phyloP scores from a whole-genome alignment of 1,140 invertebrate species.

The Calephelis nemesis region DNA sequence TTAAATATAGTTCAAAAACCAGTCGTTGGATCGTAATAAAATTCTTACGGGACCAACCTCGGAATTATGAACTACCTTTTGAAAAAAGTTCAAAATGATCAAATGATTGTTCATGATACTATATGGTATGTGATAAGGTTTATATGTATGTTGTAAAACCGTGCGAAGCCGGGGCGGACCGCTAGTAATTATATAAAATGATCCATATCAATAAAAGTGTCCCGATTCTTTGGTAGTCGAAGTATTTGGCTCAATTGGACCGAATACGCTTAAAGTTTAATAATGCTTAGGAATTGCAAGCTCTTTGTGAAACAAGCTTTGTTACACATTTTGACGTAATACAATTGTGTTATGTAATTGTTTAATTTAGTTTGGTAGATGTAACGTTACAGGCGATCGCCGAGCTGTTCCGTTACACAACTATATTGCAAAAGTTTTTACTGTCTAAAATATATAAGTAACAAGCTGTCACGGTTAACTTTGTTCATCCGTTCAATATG shows the following conservation, averaged over 20 bases:
- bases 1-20: too few species aligned
- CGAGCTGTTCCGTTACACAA: slow-evolving; percentile 34
- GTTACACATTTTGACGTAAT: slow-evolving; percentile 31
- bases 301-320: slow-evolving; percentile 17
- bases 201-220: too few species aligned
- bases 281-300: background rate
- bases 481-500: too few species aligned
- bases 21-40: too few species aligned
- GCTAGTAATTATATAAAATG: too few species aligned
- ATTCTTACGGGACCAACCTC: too few species aligned
- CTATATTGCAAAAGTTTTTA: background rate
- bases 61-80: too few species aligned
- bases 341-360: slow-evolving; percentile 36
- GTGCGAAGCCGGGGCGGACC: too few species aligned
- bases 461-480: background rate
- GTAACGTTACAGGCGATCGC: slow-evolving; percentile 62
- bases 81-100: too few species aligned
- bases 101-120: too few species aligned
- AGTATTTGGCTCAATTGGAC: background rate
- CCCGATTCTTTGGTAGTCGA: background rate
- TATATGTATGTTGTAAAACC: too few species aligned
- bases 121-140: too few species aligned
- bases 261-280: background rate
- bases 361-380: slow-evolving; percentile 52
- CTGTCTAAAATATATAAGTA: background rate